Percentiles rank a stretch among this genome's conserved stretches.
These are phyloP conservation scores for Megalopta genalis DNA, from an alignment of 1,140 invertebrate species.

Conservation along the genomic window DNA sequence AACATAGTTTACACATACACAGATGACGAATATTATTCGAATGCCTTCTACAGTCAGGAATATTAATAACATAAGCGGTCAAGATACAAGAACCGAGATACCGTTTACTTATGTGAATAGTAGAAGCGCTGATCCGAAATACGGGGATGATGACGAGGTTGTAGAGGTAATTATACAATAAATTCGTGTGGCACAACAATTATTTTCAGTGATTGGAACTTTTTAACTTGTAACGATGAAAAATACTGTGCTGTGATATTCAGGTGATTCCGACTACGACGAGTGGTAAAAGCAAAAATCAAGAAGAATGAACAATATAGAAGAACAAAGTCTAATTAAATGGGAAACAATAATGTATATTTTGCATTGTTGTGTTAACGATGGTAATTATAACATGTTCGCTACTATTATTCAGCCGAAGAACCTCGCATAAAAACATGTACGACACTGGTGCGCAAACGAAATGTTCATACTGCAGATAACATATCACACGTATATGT, in stretches of 20 bases:
- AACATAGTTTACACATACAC: not conserved
- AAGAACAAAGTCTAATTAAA: not conserved
- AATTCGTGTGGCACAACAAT: not conserved
- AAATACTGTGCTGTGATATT: not conserved
- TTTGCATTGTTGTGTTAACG: not conserved
- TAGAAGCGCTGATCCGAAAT: not conserved
- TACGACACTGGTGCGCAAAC: not conserved
- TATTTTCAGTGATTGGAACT: not conserved
- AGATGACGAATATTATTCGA: not conserved
- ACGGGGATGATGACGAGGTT: slow-evolving; percentile 14
- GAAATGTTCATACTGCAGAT: not conserved
- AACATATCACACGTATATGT: not conserved
- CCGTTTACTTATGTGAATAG: not conserved
- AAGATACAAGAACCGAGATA: not conserved
- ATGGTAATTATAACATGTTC: not conserved
- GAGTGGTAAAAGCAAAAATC: slow-evolving; percentile 18
- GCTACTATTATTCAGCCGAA: not conserved
- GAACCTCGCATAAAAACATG: not conserved
- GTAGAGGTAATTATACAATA: slow-evolving; percentile 21
- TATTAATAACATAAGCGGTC: not conserved
- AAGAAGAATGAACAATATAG: slow-evolving; percentile 24
- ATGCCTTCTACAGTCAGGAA: not conserved
- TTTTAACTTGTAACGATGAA: not conserved
- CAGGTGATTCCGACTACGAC: slow-evolving; percentile 10
- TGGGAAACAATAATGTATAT: not conserved